phyloP scores from a whole-genome alignment of 2,113 vertebrate genomes.

The Neoarius graeffei region DNA sequence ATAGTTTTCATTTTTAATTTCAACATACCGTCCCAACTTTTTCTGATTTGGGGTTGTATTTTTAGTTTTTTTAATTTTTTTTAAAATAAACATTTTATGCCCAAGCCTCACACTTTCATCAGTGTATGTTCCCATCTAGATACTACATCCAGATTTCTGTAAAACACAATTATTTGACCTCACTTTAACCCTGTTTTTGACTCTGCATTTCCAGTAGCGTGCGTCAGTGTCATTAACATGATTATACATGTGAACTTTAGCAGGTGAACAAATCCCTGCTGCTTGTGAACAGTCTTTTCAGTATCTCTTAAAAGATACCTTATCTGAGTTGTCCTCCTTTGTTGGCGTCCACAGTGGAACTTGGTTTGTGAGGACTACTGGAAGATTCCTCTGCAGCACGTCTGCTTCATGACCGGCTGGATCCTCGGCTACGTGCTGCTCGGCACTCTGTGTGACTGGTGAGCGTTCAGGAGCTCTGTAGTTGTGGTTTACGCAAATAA shows the following conservation, averaged over 20 bases:
- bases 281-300: background rate
- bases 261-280: slow-evolving; percentile 16
- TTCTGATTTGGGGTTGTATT: no score
- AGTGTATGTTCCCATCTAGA: no score
- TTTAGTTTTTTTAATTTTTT: no score
- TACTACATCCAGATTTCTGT: background rate
- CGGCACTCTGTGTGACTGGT: slow-evolving; percentile 84
- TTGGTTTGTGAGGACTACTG: slow-evolving; percentile 79
- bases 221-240: background rate
- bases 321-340: background rate
- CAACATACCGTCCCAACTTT: no score
- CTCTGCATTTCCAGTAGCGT: background rate
- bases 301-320: background rate
- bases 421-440: slow-evolving; percentile 77
- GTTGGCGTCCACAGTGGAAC: slow-evolving; percentile 73
- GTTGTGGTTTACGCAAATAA: background rate
- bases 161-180: background rate
- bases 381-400: slow-evolving; percentile 84
- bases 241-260: background rate
- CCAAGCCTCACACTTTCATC: background rate
- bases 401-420: slow-evolving; percentile 83
- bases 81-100: background rate
- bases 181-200: background rate
- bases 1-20: no score
- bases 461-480: slow-evolving; percentile 24